Base-by-base conservation (phyloP, 2,113 vertebrate genomes). In the Pogona vitticeps region DNA sequence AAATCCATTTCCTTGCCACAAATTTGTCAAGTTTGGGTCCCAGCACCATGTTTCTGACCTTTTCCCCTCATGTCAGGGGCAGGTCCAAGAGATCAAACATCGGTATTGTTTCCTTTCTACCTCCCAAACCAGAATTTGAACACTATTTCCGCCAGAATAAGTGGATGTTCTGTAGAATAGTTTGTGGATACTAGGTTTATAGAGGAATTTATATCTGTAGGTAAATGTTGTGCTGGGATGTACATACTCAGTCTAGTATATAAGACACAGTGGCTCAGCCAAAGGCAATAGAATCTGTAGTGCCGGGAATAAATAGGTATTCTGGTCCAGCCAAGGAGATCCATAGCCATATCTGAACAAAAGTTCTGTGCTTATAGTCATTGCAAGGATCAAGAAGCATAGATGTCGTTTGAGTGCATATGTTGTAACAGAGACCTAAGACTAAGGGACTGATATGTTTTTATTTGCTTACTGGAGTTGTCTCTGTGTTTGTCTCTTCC, bases 401-500 rank as follows among this genome's bases (percentile, higher is more conserved):
- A 9, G 46, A 15, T 56, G 15, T 77, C 52, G n/a, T 56, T 58
- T 15, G 20, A 15, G 18, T 40, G 20, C 71, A 73, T 6, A 58
- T 78, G 10, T 75, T 38, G 9, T 84, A 83, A 6, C 28, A 1
- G n/a, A 84, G 9, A 3, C 38, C 88, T 59, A 90, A 82, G 77
- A 83, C 70, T 84, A 70, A 56, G 86, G 0, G 65, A 70, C 26
- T 82, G 76, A n/a, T 12, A 67, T 82, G 14, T 67, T 6, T 68
- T 61, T 86, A 58, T n/a, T 85, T 81, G 56, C 91, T 82, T n/a
- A 71, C 52, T 65, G 80, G 0, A n/a, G 61, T 65, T 2, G 1
- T 82, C 77, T 85, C 59, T 85, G 85, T 42, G 31, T 52, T 76
- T 36, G 61, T 82, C 40, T 52, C 80, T 38, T 91, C 36, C 59